A percentile compares a stretch with the other conserved stretches of the same genome.
These are phyloP conservation scores for Alaudala cheleensis DNA, from an alignment of 2,113 vertebrate species.

Conservation along the genomic window DNA sequence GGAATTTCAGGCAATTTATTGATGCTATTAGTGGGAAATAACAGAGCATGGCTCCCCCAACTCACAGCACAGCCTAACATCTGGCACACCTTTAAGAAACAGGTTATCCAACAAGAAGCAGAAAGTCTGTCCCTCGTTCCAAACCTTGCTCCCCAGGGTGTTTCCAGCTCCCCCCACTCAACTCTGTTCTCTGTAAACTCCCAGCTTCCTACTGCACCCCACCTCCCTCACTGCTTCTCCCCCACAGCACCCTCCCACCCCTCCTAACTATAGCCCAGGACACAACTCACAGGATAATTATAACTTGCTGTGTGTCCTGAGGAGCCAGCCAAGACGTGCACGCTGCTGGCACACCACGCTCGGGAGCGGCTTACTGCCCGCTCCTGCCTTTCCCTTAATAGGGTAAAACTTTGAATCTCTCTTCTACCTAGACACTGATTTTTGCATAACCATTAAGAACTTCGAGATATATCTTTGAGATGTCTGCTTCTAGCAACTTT, in stretches of 20 bases:
- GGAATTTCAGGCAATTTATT: neutral
- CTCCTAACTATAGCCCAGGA: neutral
- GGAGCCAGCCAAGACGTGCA: neutral
- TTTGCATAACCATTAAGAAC: neutral
- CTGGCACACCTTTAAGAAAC: neutral
- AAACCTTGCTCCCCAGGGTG: fast-evolving
- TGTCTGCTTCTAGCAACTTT: neutral
- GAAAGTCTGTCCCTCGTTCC: neutral
- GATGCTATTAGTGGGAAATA: neutral
- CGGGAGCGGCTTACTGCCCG: fast-evolving
- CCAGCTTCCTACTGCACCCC: neutral
- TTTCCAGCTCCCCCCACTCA: neutral
- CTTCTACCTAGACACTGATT: neutral
- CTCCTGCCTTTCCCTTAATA: neutral
- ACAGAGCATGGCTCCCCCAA: neutral
- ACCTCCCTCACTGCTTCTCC: neutral
- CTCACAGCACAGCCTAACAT: neutral
- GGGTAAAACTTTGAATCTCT: neutral
- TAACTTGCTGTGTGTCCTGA: neutral
- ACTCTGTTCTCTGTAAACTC: neutral
- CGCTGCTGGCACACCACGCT: neutral
- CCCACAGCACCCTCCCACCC: neutral
- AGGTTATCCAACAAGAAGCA: neutral
- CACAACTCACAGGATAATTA: neutral
- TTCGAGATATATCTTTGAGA: neutral